Evolutionary conservation across 2,113 vertebrate genomes (phyloP).

Genomic region (Thermophis baileyi): DNA sequence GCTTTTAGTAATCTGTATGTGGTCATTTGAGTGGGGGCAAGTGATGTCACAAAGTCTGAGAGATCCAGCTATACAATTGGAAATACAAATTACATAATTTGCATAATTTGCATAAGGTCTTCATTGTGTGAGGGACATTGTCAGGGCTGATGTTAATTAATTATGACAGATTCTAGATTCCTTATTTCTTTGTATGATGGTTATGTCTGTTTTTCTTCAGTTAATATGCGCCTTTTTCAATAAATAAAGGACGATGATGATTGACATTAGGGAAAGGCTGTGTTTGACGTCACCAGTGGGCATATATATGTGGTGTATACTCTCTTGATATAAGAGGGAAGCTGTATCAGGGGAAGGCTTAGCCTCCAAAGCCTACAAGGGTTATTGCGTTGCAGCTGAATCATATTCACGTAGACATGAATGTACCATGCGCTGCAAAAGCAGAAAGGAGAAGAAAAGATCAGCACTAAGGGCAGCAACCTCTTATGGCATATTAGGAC

Average conservation of each 20-base stretch:
- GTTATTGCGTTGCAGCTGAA: neutral
- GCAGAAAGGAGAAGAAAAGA: neutral
- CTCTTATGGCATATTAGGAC: neutral
- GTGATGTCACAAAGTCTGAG: neutral
- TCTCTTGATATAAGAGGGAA: neutral
- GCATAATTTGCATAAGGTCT: neutral
- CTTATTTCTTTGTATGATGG: neutral
- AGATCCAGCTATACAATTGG: neutral
- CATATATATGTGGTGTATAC: neutral
- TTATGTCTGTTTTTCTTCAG: neutral
- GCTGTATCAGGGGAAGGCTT: neutral
- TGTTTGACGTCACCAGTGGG: neutral
- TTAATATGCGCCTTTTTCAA: neutral
- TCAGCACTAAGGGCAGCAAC: neutral
- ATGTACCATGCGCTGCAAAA: neutral
- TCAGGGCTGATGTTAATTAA: neutral
- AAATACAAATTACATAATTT: neutral
- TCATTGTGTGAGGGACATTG: neutral
- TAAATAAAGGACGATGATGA: neutral
- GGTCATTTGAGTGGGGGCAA: neutral
- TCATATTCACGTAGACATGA: neutral
- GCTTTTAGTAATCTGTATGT: neutral
- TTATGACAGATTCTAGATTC: neutral
- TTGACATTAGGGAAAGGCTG: neutral
- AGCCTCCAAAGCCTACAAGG: neutral